Percentiles rank a stretch among this genome's conserved stretches.
These are phyloP conservation scores for Caprella mutica DNA, from an alignment of 2,888 invertebrate genomes.

Conservation along the genomic window DNA sequence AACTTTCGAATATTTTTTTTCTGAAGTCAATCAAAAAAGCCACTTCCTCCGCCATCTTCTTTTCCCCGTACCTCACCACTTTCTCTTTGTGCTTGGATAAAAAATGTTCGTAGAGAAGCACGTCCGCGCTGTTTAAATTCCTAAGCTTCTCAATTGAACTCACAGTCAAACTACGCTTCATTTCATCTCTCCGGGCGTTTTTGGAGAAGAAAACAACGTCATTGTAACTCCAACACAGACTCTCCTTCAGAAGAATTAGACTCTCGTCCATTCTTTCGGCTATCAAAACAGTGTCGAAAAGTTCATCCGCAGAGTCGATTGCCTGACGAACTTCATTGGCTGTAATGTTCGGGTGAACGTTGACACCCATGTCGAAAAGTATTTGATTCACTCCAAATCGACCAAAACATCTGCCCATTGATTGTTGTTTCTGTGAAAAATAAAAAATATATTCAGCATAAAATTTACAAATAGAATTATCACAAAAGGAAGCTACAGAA, in stretches of 20 bases:
- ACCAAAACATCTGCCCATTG: not conserved
- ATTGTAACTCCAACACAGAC: slow-evolving; percentile 38
- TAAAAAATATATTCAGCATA: not conserved
- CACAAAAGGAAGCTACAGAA: too few species aligned
- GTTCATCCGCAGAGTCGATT: slow-evolving; percentile 36
- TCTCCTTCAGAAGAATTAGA: slow-evolving; percentile 37
- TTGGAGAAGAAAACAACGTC: slow-evolving; percentile 37
- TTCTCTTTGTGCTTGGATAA: slow-evolving; percentile 13
- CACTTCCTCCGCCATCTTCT: slow-evolving; percentile 21
- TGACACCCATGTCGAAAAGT: slow-evolving; percentile 24
- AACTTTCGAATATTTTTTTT: slow-evolving; percentile 13
- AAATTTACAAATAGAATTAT: too few species aligned
- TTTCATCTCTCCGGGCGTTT: slow-evolving; percentile 35
- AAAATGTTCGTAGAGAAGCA: slow-evolving; percentile 29
- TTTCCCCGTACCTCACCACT: slow-evolving; percentile 14
- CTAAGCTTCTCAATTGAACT: slow-evolving; percentile 7
- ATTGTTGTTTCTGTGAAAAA: slow-evolving; percentile 2
- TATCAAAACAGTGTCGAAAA: slow-evolving; percentile 39
- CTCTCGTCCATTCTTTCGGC: slow-evolving; percentile 39
- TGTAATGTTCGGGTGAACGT: slow-evolving; percentile 5
- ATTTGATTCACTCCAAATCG: slow-evolving; percentile 26
- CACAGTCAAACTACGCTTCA: slow-evolving; percentile 7
- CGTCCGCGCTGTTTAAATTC: slow-evolving; percentile 28
- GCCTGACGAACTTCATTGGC: slow-evolving; percentile 14
- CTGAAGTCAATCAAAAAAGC: slow-evolving; percentile 4